A percentile compares a stretch with the other conserved stretches of the same genome.
phyloP scores from a whole-genome alignment of 2,797 vertebrate genomes.

The Chiroxiphia lanceolata region DNA sequence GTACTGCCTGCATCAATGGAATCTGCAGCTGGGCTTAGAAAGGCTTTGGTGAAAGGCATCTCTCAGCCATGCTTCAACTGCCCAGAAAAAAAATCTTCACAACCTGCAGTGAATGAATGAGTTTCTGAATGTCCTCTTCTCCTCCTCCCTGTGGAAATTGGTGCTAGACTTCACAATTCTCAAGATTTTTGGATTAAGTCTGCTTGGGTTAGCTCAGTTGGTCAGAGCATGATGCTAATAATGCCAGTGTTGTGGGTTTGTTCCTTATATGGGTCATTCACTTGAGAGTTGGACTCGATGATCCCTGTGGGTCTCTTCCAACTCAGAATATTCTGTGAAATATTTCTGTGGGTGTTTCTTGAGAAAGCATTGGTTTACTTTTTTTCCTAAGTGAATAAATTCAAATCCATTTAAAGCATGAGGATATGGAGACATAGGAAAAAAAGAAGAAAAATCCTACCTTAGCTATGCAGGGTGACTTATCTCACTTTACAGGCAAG shows the following conservation, averaged over 20 bases:
- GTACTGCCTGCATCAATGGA: rapidly evolving
- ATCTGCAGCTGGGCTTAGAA: neutral
- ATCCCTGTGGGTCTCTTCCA: neutral
- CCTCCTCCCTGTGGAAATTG: neutral
- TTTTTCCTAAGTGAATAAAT: neutral
- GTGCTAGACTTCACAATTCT: neutral
- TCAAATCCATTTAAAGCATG: neutral
- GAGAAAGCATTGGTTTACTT: neutral
- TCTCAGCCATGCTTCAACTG: neutral
- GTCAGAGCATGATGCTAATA: neutral
- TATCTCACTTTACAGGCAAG: neutral
- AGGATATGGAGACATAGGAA: neutral
- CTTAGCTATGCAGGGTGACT: neutral
- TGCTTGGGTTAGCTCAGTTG: neutral
- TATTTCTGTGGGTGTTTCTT: neutral
- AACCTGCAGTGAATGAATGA: neutral
- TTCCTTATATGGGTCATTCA: neutral
- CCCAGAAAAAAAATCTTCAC: neutral
- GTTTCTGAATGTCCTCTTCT: neutral
- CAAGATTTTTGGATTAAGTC: neutral
- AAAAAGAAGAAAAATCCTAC: neutral
- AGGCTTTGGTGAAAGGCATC: neutral
- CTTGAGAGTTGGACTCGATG: neutral
- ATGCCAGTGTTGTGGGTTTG: neutral
- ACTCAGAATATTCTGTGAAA: neutral